These are phyloP conservation scores for Clarias macrocephalus DNA, from an alignment of 2,113 vertebrate genomes.

Conservation along the genomic window DNA sequence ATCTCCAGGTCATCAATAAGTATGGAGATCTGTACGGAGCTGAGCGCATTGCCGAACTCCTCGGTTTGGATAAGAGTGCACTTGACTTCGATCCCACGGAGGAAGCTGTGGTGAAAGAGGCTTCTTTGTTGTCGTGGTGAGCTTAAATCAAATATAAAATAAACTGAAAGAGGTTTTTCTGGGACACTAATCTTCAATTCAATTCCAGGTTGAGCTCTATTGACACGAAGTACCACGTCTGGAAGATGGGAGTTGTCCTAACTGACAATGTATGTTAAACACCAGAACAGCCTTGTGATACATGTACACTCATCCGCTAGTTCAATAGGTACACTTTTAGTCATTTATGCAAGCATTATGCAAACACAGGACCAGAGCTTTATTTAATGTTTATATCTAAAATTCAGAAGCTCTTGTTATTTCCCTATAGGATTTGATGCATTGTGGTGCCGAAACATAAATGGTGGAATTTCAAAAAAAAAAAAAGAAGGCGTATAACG, in stretches of 20 bases:
- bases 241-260: slow-evolving; percentile 96
- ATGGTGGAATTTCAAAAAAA: background rate
- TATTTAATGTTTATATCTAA: background rate
- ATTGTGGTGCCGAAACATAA: background rate
- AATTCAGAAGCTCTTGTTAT: background rate
- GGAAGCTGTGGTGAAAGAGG: slow-evolving; percentile 83
- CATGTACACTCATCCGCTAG: background rate
- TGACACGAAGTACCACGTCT: slow-evolving; percentile 94
- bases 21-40: slow-evolving; percentile 94
- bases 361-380: background rate
- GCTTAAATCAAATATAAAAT: slow-evolving; percentile 26
- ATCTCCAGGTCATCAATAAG: slow-evolving; percentile 92
- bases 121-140: slow-evolving; percentile 92
- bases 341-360: background rate
- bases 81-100: slow-evolving; percentile 95
- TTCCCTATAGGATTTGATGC: background rate
- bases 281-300: background rate
- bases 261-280: slow-evolving; percentile 90
- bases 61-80: slow-evolving; percentile 93
- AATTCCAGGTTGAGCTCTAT: slow-evolving; percentile 89
- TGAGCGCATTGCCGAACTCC: slow-evolving; percentile 93
- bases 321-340: background rate
- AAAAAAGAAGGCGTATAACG: background rate
- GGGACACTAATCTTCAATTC: slow-evolving; percentile 4
- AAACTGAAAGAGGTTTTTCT: background rate